A percentile compares a stretch with the other conserved stretches of the same genome.
These are phyloP conservation scores for Entomobrya multifasciata DNA, from an alignment of 2,888 invertebrate genomes.

Conservation along the genomic window DNA sequence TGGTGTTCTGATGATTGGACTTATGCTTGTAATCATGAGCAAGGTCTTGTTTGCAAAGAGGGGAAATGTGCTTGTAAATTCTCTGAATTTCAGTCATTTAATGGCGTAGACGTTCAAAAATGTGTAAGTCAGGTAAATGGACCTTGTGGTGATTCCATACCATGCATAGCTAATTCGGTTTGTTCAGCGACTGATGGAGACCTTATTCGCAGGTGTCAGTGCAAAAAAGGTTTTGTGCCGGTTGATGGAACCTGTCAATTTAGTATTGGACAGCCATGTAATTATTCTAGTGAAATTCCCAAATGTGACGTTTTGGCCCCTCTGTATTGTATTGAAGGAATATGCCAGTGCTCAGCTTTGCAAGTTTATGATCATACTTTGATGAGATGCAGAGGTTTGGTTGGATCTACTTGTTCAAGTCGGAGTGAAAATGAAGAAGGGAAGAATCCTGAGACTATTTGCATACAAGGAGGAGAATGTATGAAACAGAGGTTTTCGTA, in stretches of 20 bases:
- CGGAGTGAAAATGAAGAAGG: not conserved
- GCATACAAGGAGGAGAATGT: slow-evolving; percentile 26
- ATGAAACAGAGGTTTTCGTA: not conserved
- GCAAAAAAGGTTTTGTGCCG: slow-evolving; percentile 11
- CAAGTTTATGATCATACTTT: slow-evolving; percentile 1
- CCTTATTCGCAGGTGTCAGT: not conserved
- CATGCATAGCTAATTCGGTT: slow-evolving; percentile 3
- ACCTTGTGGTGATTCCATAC: slow-evolving; percentile 19
- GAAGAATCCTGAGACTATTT: not conserved
- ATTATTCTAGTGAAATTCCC: not conserved
- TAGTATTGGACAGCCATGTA: slow-evolving; percentile 20
- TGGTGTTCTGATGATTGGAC: slow-evolving; percentile 29
- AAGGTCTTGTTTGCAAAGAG: slow-evolving; percentile 37
- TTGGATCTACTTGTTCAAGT: slow-evolving; percentile 12
- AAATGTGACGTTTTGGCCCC: slow-evolving; percentile 18
- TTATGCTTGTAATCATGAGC: slow-evolving; percentile 24
- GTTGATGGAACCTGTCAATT: slow-evolving; percentile 34
- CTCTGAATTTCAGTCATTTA: slow-evolving; percentile 25
- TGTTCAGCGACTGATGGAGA: not conserved
- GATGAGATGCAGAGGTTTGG: slow-evolving; percentile 25
- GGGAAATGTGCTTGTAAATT: slow-evolving; percentile 34
- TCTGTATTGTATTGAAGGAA: slow-evolving; percentile 37
- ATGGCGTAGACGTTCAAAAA: not conserved
- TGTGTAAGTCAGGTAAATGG: slow-evolving; percentile 32
- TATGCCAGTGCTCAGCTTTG: slow-evolving; percentile 9